phyloP scores from a whole-genome alignment of 2,888 invertebrate species.

The Loripinus fragilis region DNA sequence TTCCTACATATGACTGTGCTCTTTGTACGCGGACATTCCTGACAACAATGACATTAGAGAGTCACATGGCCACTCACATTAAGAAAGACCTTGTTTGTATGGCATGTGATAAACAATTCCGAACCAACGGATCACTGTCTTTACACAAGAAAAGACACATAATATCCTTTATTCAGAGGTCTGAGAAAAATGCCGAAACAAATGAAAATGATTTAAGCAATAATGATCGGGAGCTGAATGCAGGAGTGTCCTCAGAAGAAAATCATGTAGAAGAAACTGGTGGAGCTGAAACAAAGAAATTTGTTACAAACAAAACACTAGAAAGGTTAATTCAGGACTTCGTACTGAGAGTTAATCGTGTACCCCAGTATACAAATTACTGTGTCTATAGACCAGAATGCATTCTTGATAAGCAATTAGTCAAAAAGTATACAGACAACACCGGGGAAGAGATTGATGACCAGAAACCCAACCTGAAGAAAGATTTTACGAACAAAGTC shows the following conservation, averaged over 20 bases:
- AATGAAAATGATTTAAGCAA: neutral
- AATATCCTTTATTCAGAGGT: slow-evolving; percentile 25
- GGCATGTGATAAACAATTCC: slow-evolving; percentile 47
- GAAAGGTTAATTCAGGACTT: neutral
- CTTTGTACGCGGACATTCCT: slow-evolving; percentile 47
- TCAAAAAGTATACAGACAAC: neutral
- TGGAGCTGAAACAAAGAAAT: neutral
- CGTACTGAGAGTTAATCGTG: neutral
- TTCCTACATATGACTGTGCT: slow-evolving; percentile 48
- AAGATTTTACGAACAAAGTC: neutral
- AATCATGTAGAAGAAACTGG: neutral
- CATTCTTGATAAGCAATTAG: neutral
- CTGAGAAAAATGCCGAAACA: neutral
- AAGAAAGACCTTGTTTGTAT: slow-evolving; percentile 49
- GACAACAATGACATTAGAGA: slow-evolving; percentile 31
- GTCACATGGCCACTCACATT: slow-evolving; percentile 52
- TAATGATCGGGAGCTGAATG: neutral
- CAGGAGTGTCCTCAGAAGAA: neutral
- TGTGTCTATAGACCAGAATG: slow-evolving; percentile 10
- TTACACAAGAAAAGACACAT: slow-evolving; percentile 56
- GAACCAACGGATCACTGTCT: slow-evolving; percentile 39
- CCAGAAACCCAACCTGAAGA: neutral
- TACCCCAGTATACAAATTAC: neutral
- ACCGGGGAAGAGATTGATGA: neutral
- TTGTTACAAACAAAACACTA: neutral